Base-by-base conservation (phyloP, 35 echinoderm and acorn worm genomes). In the Ophiothrix spiculata region DNA sequence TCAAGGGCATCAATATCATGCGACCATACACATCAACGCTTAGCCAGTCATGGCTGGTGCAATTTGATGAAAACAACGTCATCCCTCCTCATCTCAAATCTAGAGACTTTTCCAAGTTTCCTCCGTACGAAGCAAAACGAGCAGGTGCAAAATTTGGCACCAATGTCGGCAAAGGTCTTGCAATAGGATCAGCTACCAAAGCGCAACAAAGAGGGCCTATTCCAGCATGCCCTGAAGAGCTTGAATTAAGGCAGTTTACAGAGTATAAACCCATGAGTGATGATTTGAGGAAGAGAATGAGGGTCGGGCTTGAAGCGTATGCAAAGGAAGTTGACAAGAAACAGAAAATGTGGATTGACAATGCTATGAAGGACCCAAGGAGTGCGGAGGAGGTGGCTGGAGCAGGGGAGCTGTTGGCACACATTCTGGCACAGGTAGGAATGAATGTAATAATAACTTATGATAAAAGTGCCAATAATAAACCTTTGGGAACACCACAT, bases 1-100 rank as follows among this genome's bases (percentile, higher is more conserved):
- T 99, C 17, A 81, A 91, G 16, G 96, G 96, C 17, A 78, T 99
- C 84, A 99, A 92, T 28, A 76, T 99, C 77, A 93, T 99, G 91
- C 85, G 83, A 33, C 96, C 96, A 15, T 89, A 94, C 83, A 83
- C 75, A 23, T 74, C 81, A 1, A 75, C 77, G 31, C 33, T 84
- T 25, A 83, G 78, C 34, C 76, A 94, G n/a, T 87, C 64, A 4
- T 99, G 96, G 96, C 86, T 94, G 1, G 76, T 78, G 39, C 80
- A 74, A 39, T 86, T 92, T 25, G 96, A 94, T 0, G 96, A 99
- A 80, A 63, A 81, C 39, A 99, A 90, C 86, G 90, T 99, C 38
- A 84, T 99, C 21, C 96, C 96, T 0, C 31, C 40, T 32, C 94
- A 99, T 42, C 91, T 99, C 17, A 75, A 84, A 36, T 93, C 96